These are phyloP conservation scores for Temnothorax longispinosus DNA, from an alignment of 1,140 invertebrate genomes.

Conservation along the genomic window DNA sequence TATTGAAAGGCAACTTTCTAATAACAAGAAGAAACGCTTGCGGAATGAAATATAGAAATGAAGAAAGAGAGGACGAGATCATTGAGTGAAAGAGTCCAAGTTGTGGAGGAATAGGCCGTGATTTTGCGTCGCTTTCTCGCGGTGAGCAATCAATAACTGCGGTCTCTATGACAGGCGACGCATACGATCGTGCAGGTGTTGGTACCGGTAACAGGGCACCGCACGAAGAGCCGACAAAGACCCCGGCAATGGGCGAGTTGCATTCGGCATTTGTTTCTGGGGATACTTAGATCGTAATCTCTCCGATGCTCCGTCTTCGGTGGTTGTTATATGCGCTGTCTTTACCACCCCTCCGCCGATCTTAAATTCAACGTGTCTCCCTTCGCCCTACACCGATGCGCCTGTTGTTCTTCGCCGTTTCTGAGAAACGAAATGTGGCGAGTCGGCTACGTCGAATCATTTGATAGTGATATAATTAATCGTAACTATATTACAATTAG, in stretches of 20 bases:
- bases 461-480: slow-evolving; percentile 11
- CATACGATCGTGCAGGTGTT: slow-evolving; percentile 80
- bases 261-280: slow-evolving; percentile 84
- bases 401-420: slow-evolving; percentile 16
- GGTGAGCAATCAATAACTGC: slow-evolving; percentile 79
- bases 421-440: slow-evolving; percentile 1
- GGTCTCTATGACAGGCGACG: slow-evolving; percentile 78
- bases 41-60: background rate
- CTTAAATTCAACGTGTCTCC: slow-evolving; percentile 76
- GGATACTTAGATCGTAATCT: slow-evolving; percentile 85
- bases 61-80: background rate
- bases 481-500: background rate
- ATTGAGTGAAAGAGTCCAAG: slow-evolving; percentile 19
- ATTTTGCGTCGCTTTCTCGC: slow-evolving; percentile 78
- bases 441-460: background rate
- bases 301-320: slow-evolving; percentile 71
- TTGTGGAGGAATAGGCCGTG: slow-evolving; percentile 57
- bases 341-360: slow-evolving; percentile 63
- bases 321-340: slow-evolving; percentile 69
- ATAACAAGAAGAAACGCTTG: background rate
- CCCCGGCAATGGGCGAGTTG: slow-evolving; percentile 79
- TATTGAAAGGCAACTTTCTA: background rate
- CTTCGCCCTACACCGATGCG: background rate
- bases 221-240: slow-evolving; percentile 82
- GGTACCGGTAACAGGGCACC: slow-evolving; percentile 79